These are phyloP conservation scores for Rhysida immarginata DNA, from an alignment of 1,140 invertebrate genomes.

Conservation along the genomic window DNA sequence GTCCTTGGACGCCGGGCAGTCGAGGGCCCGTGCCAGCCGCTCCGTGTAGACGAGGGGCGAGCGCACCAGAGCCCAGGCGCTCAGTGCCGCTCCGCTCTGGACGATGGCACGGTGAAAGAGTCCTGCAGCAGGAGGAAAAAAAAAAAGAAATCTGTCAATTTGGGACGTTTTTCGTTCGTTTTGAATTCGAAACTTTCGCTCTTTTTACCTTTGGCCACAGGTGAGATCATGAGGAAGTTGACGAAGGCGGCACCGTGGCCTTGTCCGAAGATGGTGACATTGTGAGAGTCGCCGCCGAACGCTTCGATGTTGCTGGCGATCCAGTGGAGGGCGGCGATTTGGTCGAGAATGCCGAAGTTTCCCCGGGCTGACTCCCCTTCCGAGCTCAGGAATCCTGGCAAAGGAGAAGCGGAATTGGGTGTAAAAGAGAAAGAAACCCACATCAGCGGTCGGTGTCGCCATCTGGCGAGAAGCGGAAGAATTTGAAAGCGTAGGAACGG, in stretches of 20 bases:
- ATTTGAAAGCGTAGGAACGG: no score
- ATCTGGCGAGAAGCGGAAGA: no score
- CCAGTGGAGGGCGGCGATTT: constrained; percentile 84
- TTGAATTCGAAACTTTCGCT: no score
- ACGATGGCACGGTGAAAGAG: constrained; percentile 85
- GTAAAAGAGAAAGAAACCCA: no score
- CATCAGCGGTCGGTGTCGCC: no score
- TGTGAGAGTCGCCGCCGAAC: constrained; percentile 80
- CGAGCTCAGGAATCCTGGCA: constrained; percentile 71
- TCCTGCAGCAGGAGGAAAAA: constrained; percentile 29
- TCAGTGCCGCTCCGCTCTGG: constrained; percentile 86
- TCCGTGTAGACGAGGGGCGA: constrained; percentile 73
- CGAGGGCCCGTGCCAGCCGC: constrained; percentile 67
- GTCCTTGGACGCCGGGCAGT: constrained; percentile 51
- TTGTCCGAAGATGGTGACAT: constrained; percentile 88
- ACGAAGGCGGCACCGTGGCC: constrained; percentile 89
- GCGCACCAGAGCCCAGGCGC: constrained; percentile 78
- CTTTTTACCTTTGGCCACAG: constrained; percentile 71
- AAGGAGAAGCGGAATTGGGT: constrained; percentile 14
- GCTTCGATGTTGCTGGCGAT: constrained; percentile 82
- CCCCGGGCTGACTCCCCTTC: constrained; percentile 69
- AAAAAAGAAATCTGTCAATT: neutral
- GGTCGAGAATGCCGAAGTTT: constrained; percentile 91
- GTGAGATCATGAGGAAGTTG: constrained; percentile 81
- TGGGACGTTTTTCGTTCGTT: no score